Conservation (phyloP, 2,797 vertebrate genomes). For the Emys orbicularis region DNA sequence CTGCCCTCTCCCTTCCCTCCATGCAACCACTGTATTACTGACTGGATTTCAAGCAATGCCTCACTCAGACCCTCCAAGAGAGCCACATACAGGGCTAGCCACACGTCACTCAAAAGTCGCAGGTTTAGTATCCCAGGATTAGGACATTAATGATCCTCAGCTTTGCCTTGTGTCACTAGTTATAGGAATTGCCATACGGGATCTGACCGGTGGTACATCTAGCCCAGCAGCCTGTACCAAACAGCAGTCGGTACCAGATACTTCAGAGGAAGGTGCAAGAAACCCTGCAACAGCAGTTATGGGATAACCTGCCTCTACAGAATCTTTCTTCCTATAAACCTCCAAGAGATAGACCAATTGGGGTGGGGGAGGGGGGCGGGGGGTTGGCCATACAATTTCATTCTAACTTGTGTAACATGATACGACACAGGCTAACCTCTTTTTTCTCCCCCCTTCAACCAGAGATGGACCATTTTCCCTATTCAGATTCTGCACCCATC, state of each 20-base stretch:
- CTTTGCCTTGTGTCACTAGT: neutral
- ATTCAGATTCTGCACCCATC: neutral
- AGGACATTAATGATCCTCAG: neutral
- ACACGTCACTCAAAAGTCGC: neutral
- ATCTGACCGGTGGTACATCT: neutral
- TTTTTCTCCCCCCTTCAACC: neutral
- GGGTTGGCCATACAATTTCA: neutral
- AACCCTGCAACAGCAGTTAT: neutral
- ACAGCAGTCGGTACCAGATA: neutral
- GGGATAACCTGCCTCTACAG: neutral
- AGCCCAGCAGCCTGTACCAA: neutral
- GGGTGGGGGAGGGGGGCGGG: accelerated
- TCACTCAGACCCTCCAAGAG: neutral
- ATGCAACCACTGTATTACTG: neutral
- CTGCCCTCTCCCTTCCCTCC: neutral
- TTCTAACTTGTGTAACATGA: neutral
- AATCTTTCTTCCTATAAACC: neutral
- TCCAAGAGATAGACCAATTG: neutral
- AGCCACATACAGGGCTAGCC: neutral
- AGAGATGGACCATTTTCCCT: neutral
- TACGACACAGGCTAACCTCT: neutral
- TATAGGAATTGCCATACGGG: neutral
- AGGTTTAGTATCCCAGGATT: neutral
- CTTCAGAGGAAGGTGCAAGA: neutral
- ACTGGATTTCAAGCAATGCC: neutral